Percentiles rank a stretch among this genome's conserved stretches.
These are phyloP conservation scores for Amblyjoppa fuscipennis DNA, from an alignment of 2,888 invertebrate species.

Conservation along the genomic window DNA sequence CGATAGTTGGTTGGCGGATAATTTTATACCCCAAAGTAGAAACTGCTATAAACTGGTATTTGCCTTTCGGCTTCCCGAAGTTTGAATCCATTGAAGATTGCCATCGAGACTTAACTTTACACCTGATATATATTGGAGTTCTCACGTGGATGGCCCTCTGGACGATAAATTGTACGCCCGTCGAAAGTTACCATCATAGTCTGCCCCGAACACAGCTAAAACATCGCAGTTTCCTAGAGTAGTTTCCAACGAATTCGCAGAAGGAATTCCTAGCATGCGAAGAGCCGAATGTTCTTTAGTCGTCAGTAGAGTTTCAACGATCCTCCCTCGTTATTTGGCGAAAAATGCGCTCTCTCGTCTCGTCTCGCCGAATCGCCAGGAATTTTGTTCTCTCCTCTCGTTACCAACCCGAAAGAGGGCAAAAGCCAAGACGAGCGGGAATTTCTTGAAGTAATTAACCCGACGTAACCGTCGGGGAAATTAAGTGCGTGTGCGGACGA, in stretches of 20 bases:
- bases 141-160: neutral
- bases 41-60: neutral
- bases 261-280: neutral
- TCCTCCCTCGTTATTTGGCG: neutral
- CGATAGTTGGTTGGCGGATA: neutral
- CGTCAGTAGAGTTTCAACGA: neutral
- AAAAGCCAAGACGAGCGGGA: neutral
- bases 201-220: neutral
- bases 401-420: neutral
- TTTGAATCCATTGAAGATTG: neutral
- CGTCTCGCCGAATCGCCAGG: neutral
- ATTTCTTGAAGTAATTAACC: slow-evolving; percentile 45
- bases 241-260: neutral
- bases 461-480: slow-evolving; percentile 20
- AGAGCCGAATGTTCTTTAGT: neutral
- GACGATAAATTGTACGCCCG: neutral
- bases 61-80: neutral
- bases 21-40: neutral
- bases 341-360: neutral
- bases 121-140: neutral
- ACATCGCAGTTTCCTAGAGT: neutral
- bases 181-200: neutral
- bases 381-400: neutral
- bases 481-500: slow-evolving; percentile 30
- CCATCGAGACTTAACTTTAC: neutral